phyloP scores from a whole-genome alignment of 2,888 invertebrate genomes.

The Athalia rosae region DNA sequence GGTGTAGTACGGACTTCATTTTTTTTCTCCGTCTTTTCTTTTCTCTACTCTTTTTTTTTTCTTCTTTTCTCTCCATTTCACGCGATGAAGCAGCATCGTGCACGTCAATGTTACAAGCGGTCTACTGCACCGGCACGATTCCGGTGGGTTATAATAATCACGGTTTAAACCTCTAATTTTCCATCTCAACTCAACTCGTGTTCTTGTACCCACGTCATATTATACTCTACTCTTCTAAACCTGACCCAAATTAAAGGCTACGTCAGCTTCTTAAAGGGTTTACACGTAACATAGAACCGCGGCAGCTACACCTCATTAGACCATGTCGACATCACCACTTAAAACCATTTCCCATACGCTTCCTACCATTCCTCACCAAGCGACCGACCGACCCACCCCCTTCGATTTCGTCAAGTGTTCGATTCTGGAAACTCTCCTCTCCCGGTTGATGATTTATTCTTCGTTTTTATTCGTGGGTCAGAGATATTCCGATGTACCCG shows the following conservation, averaged over 20 bases:
- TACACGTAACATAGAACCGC: neutral
- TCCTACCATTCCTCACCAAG: neutral
- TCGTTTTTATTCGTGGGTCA: no score
- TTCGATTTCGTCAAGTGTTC: neutral
- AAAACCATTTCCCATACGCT: slow-evolving; percentile 21
- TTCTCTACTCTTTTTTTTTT: neutral
- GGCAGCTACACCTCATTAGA: slow-evolving; percentile 41
- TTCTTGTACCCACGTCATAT: neutral
- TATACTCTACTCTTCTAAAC: slow-evolving; percentile 11
- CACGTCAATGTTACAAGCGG: no score
- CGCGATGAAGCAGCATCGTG: no score
- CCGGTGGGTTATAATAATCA: slow-evolving; percentile 1
- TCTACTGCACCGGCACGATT: no score
- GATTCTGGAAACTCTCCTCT: no score
- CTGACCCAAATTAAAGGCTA: slow-evolving; percentile 41
- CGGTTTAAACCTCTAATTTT: slow-evolving; percentile 41
- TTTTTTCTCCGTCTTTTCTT: neutral
- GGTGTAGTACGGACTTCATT: no score
- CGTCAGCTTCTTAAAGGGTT: slow-evolving; percentile 19
- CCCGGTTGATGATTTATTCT: no score
- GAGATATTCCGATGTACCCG: no score
- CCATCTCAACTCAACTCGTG: slow-evolving; percentile 10
- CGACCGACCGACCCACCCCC: neutral
- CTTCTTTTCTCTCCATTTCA: neutral
- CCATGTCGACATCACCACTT: slow-evolving; percentile 45